phyloP scores from a whole-genome alignment of 1,140 invertebrate species.

The Hyphantria cunea region DNA sequence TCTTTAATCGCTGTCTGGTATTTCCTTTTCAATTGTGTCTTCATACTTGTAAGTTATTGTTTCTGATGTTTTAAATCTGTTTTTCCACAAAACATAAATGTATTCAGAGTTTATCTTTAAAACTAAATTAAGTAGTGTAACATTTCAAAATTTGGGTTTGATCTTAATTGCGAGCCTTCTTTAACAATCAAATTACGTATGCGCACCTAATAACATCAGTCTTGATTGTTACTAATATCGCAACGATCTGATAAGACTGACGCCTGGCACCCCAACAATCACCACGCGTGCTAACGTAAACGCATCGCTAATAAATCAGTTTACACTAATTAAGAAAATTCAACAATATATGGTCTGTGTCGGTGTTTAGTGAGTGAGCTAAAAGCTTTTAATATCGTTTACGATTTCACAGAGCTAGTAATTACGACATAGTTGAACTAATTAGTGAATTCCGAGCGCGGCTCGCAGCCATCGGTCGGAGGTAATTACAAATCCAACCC shows the following conservation, averaged over 20 bases:
- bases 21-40: conserved; percentile 39
- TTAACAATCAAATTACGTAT: conserved; percentile 81
- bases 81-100: not conserved
- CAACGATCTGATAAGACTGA: not conserved
- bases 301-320: conserved; percentile 9
- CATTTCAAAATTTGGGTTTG: no score
- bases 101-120: not conserved
- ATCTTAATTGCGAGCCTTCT: conserved; percentile 77
- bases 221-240: not conserved
- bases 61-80: not conserved
- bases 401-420: conserved; percentile 44
- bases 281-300: no score
- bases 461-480: conserved; percentile 49
- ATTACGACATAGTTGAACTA: conserved; percentile 58
- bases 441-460: conserved; percentile 55
- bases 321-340: conserved; percentile 22
- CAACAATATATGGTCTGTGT: conserved; percentile 13
- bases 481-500: conserved; percentile 61
- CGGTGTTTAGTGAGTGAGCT: conserved; percentile 29
- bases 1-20: conserved; percentile 45
- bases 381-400: conserved; percentile 42
- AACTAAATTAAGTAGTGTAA: no score
- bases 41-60: not conserved
- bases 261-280: conserved; percentile 5
- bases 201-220: conserved; percentile 74